Evolutionary conservation across 2,797 vertebrate species (phyloP).

Genomic region (Phylloscopus collybita): DNA sequence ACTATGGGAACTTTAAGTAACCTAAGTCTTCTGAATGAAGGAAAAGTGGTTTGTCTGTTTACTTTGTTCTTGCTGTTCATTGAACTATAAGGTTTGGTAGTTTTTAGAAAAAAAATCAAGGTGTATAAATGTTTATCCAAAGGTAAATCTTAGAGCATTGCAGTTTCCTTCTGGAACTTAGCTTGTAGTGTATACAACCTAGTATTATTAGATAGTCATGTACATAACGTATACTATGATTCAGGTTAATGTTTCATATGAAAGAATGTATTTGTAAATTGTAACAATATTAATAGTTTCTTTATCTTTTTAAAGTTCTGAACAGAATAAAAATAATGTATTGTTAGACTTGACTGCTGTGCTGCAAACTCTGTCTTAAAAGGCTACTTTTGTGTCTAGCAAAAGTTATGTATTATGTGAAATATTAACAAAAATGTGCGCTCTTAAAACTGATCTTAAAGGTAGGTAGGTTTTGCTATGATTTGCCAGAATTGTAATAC

Average conservation of each 20-base stretch:
- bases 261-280: slow-evolving; percentile 83
- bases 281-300: slow-evolving; percentile 75
- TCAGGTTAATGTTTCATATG: slow-evolving; percentile 78
- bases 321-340: slow-evolving; percentile 65
- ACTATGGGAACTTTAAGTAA: slow-evolving; percentile 13
- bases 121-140: slow-evolving; percentile 55
- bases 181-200: slow-evolving; percentile 60
- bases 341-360: slow-evolving; percentile 73
- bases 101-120: slow-evolving; percentile 42
- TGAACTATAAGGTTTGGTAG: slow-evolving; percentile 19
- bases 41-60: slow-evolving; percentile 30
- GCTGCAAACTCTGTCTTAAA: slow-evolving; percentile 71
- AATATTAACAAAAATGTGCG: slow-evolving; percentile 63
- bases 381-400: slow-evolving; percentile 73
- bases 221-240: slow-evolving; percentile 70
- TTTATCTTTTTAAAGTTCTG: slow-evolving; percentile 75
- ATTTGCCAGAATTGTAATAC: slow-evolving; percentile 61
- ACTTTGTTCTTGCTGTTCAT: slow-evolving; percentile 44
- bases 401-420: slow-evolving; percentile 75
- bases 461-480: slow-evolving; percentile 64
- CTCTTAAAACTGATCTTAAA: slow-evolving; percentile 61
- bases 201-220: slow-evolving; percentile 68
- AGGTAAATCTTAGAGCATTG: slow-evolving; percentile 62
- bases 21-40: slow-evolving; percentile 30
- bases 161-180: slow-evolving; percentile 65